Evolutionary conservation across 2,113 vertebrate genomes (phyloP).

Genomic region (Alaudala cheleensis): DNA sequence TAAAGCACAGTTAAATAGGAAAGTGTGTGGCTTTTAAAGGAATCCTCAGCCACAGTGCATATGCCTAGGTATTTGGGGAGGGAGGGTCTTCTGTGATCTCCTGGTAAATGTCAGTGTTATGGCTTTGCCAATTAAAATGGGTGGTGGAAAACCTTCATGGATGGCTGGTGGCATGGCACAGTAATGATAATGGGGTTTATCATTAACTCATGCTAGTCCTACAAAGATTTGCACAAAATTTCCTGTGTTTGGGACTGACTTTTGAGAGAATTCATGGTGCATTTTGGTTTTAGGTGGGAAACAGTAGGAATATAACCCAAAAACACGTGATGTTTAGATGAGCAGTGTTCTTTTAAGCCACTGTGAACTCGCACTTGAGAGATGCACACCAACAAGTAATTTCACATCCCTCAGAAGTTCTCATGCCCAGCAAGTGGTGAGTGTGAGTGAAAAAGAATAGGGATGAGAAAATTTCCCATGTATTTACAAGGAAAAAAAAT

Average conservation of each 20-base stretch:
- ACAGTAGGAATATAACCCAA: not conserved
- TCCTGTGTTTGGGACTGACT: not conserved
- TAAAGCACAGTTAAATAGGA: conserved; percentile 10
- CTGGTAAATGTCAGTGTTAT: not conserved
- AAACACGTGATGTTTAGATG: not conserved
- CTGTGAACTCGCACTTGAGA: not conserved
- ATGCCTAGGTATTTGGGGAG: not conserved
- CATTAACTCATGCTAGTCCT: not conserved
- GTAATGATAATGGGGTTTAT: not conserved
- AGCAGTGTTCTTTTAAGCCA: not conserved
- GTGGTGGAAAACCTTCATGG: not conserved
- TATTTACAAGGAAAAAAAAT: not conserved
- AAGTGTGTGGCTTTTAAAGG: not conserved
- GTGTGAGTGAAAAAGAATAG: not conserved
- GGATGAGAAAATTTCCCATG: not conserved
- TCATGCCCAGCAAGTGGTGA: not conserved
- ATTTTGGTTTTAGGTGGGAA: not conserved
- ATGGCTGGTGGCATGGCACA: not conserved
- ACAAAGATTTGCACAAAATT: not conserved
- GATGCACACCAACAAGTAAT: not conserved
- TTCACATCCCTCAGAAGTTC: not conserved
- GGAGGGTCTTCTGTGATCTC: not conserved
- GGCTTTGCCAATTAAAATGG: not conserved
- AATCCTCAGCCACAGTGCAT: not conserved
- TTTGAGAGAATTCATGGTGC: not conserved